These are phyloP conservation scores for Ectropis crepuscularia DNA, from an alignment of 2,888 invertebrate species.

Conservation along the genomic window DNA sequence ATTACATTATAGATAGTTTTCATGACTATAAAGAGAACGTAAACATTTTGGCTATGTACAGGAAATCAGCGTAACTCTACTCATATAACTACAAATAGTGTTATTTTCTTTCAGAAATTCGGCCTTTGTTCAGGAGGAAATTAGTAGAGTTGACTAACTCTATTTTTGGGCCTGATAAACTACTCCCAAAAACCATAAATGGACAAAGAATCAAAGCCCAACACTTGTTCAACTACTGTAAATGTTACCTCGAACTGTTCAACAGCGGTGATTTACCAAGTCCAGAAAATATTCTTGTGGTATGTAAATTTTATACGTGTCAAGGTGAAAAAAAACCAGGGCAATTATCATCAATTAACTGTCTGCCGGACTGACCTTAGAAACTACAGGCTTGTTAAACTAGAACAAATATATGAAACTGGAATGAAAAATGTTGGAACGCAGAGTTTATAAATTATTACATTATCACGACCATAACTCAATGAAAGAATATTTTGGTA, in stretches of 20 bases:
- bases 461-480: too few species aligned
- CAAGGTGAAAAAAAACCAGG: background rate
- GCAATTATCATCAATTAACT: too few species aligned
- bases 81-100: background rate
- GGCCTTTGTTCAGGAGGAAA: conserved; percentile 8
- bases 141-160: conserved; percentile 27
- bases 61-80: too few species aligned
- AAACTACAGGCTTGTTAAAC: too few species aligned
- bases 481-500: too few species aligned
- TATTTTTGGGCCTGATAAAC: conserved; percentile 29
- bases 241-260: conserved; percentile 28
- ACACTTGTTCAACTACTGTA: conserved; percentile 29
- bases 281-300: conserved; percentile 25
- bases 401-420: too few species aligned
- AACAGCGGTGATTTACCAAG: conserved; percentile 26
- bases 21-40: too few species aligned
- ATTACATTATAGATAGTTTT: too few species aligned
- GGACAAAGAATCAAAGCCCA: conserved; percentile 25
- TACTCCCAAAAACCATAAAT: conserved; percentile 27
- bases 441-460: too few species aligned
- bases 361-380: too few species aligned
- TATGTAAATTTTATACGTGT: conserved; percentile 5
- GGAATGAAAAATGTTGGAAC: too few species aligned
- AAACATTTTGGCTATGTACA: too few species aligned
- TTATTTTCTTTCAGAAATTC: conserved; percentile 29